Conservation (phyloP, 2,797 vertebrate species). For the Sebastes diploproa region DNA sequence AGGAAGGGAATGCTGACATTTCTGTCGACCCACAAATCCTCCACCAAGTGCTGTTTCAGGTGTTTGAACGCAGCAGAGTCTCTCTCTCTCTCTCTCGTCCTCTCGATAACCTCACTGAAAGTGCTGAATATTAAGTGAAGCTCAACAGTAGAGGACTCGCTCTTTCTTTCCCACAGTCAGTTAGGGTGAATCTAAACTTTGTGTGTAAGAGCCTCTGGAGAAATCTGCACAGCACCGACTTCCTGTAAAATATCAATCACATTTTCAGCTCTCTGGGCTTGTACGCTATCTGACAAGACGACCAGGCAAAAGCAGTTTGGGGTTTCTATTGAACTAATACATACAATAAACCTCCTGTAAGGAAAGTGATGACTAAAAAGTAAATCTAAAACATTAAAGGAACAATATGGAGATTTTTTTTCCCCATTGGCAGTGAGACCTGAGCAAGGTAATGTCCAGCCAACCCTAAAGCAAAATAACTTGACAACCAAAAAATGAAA, state of each 20-base stretch:
- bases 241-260: slow-evolving; percentile 12
- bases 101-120: slow-evolving; percentile 20
- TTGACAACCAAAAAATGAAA: neutral
- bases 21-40: neutral
- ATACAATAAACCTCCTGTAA: neutral
- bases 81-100: neutral
- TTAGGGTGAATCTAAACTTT: slow-evolving; percentile 17
- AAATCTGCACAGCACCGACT: neutral
- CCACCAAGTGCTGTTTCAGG: neutral
- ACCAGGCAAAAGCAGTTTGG: neutral
- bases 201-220: slow-evolving; percentile 18
- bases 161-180: neutral
- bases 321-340: neutral
- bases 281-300: neutral
- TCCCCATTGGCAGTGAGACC: neutral
- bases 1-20: slow-evolving; percentile 34
- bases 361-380: neutral
- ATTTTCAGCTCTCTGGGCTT: neutral
- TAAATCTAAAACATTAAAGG: neutral
- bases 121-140: slow-evolving; percentile 20
- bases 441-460: neutral
- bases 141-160: neutral
- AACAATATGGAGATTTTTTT: neutral
- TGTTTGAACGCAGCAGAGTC: slow-evolving; percentile 3
- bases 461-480: neutral